Evolutionary conservation across 2,113 vertebrate species (phyloP).

Genomic region (Gambusia affinis): DNA sequence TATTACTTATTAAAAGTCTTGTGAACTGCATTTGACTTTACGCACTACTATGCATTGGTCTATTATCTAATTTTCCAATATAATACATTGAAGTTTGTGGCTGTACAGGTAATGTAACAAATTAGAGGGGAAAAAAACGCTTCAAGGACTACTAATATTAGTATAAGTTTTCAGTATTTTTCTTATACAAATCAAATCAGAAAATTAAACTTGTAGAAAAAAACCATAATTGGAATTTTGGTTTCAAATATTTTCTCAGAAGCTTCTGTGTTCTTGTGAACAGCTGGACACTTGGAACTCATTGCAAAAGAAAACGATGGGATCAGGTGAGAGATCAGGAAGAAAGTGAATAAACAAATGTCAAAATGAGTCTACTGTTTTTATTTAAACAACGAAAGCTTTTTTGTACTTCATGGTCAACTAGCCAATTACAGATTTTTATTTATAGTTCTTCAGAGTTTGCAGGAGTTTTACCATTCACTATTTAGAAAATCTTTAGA

Average conservation of each 20-base stretch:
- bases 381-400: too few species aligned
- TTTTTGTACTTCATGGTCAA: too few species aligned
- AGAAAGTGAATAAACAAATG: background rate
- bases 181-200: background rate
- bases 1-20: background rate
- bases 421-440: background rate
- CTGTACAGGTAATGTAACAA: too few species aligned
- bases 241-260: too few species aligned
- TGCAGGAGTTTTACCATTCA: background rate
- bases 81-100: too few species aligned
- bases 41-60: too few species aligned
- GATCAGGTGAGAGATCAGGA: background rate
- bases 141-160: too few species aligned
- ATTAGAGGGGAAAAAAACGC: too few species aligned
- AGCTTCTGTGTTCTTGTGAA: background rate
- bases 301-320: background rate
- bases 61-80: too few species aligned
- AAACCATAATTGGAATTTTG: background rate
- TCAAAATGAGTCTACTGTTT: background rate
- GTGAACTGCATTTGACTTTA: background rate
- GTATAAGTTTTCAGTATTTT: background rate
- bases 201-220: background rate
- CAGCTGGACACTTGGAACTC: background rate
- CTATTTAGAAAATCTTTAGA: background rate
- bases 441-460: background rate